Evolutionary conservation across 2,797 vertebrate genomes (phyloP).

Genomic region (Mormyrus hasselquistii): DNA sequence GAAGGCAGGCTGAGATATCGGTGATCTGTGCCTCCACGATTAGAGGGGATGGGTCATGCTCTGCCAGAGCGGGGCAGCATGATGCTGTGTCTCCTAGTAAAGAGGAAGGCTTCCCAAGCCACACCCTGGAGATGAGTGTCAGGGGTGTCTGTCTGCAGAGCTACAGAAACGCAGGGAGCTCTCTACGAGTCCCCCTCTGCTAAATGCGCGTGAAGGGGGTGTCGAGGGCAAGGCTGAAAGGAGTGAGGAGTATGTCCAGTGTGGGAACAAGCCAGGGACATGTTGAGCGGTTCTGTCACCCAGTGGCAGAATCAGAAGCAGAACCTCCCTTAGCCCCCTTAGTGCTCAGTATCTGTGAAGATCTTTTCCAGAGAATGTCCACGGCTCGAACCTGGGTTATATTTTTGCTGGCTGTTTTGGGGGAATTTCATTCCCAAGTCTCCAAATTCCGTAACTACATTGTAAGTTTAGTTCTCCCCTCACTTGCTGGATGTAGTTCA

Average conservation of each 20-base stretch:
- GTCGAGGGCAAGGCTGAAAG: neutral
- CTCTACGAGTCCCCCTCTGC: slow-evolving; percentile 44
- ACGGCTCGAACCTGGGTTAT: neutral
- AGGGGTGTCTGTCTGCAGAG: slow-evolving; percentile 66
- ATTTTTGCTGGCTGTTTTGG: neutral
- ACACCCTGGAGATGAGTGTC: slow-evolving; percentile 47
- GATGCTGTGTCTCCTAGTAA: neutral
- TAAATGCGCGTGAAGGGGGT: neutral
- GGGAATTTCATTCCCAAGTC: neutral
- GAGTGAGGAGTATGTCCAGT: neutral
- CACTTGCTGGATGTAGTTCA: neutral
- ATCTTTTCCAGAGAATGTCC: neutral
- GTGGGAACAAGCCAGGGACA: neutral
- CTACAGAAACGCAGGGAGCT: slow-evolving; percentile 23
- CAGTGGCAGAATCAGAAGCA: neutral
- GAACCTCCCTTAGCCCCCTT: neutral
- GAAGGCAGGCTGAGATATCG: neutral
- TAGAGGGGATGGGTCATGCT: neutral
- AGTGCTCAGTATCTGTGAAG: neutral
- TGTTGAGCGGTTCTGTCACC: neutral
- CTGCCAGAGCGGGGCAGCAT: slow-evolving; percentile 8
- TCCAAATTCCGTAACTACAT: neutral
- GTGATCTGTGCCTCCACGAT: neutral
- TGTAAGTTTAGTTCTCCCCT: neutral
- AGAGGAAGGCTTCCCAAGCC: slow-evolving; percentile 23